These are phyloP conservation scores for Heliconius hortense DNA, from an alignment of 2,888 invertebrate genomes.

Conservation along the genomic window DNA sequence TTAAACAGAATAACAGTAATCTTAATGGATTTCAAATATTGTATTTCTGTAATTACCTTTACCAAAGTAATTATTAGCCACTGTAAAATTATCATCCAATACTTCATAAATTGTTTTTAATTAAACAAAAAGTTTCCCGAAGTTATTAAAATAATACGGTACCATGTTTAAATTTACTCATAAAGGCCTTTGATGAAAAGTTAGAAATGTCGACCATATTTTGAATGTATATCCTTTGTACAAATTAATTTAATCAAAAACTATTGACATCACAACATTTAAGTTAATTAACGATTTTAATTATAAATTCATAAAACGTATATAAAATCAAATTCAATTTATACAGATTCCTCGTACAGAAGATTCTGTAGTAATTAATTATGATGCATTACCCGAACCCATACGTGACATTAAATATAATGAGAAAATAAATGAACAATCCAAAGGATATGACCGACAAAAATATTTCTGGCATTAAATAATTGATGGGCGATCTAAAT, in stretches of 20 bases:
- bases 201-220: neutral
- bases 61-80: neutral
- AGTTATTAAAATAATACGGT: constrained; percentile 7
- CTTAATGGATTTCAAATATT: no score
- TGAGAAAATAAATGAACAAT: constrained; percentile 18
- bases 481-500: constrained; percentile 27
- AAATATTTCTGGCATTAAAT: constrained; percentile 22
- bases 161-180: neutral
- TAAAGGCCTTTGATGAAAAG: constrained; percentile 7
- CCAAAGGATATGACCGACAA: neutral
- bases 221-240: neutral
- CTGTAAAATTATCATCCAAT: neutral
- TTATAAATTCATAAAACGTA: neutral
- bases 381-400: constrained; percentile 7
- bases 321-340: neutral
- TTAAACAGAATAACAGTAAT: no score
- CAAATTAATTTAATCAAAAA: constrained; percentile 13
- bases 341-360: neutral
- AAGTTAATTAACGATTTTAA: constrained; percentile 4
- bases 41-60: neutral
- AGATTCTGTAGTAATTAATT: constrained; percentile 10
- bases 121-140: neutral
- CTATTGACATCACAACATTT: neutral
- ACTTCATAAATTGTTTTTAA: neutral
- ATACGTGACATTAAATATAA: constrained; percentile 24